These are phyloP conservation scores for Caprella mutica DNA, from an alignment of 2,888 invertebrate species.

Conservation along the genomic window DNA sequence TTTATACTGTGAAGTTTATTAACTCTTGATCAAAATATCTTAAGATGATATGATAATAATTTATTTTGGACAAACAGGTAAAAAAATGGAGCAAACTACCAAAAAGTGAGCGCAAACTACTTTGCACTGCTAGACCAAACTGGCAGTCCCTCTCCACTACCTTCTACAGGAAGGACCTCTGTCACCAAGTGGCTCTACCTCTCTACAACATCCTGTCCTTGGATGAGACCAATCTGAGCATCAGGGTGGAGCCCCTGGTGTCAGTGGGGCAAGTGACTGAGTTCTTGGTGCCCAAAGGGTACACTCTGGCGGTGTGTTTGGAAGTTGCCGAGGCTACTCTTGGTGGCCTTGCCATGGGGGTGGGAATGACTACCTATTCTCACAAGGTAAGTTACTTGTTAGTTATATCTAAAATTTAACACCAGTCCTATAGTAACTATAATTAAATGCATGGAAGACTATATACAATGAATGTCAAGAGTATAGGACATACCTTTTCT, in stretches of 20 bases:
- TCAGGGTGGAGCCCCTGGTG: constrained; percentile 55
- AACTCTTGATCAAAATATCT: too few species aligned
- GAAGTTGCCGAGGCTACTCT: constrained; percentile 58
- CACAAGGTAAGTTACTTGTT: constrained; percentile 49
- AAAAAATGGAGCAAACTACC: constrained; percentile 40
- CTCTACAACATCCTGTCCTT: constrained; percentile 52
- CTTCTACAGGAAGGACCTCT: constrained; percentile 52
- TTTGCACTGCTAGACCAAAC: constrained; percentile 57
- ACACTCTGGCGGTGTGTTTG: constrained; percentile 55
- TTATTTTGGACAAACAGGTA: too few species aligned
- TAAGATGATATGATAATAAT: too few species aligned
- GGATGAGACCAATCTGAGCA: constrained; percentile 48
- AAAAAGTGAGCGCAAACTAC: constrained; percentile 44
- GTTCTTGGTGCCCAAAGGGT: constrained; percentile 52
- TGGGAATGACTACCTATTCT: constrained; percentile 62
- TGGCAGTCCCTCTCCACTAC: constrained; percentile 57
- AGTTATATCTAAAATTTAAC: too few species aligned
- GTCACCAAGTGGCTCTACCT: constrained; percentile 53
- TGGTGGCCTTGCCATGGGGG: constrained; percentile 56
- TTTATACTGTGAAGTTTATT: too few species aligned
- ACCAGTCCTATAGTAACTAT: too few species aligned
- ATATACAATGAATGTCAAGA: too few species aligned
- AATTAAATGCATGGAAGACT: too few species aligned
- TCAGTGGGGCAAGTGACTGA: constrained; percentile 55
- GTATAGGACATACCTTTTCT: not conserved